A percentile compares a stretch with the other conserved stretches of the same genome.
Evolutionary conservation across 1,140 invertebrate species (phyloP).

Genomic region (Drosophila sucinea): DNA sequence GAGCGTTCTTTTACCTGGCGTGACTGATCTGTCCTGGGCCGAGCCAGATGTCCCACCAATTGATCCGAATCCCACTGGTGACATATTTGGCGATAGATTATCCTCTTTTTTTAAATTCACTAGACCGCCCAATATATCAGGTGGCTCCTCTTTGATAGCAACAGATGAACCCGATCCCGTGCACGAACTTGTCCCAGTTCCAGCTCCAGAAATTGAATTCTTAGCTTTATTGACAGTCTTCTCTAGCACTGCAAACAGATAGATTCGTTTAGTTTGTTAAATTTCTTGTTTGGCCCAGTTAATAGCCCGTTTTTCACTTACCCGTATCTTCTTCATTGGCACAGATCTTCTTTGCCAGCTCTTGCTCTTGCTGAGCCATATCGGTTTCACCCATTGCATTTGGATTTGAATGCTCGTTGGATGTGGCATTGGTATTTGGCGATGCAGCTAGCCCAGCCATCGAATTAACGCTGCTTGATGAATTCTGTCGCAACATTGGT

Average conservation of each 20-base stretch:
- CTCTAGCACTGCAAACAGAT: constrained; percentile 17
- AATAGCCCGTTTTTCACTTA: constrained; percentile 12
- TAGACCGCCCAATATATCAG: constrained; percentile 51
- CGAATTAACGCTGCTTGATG: constrained; percentile 40
- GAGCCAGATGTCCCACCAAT: constrained; percentile 44
- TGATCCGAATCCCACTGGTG: constrained; percentile 71
- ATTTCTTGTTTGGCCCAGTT: neutral
- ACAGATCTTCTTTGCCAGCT: constrained; percentile 43
- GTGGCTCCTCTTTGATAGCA: constrained; percentile 63
- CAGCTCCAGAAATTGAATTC: constrained; percentile 9
- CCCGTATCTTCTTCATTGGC: constrained; percentile 65
- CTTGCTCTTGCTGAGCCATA: constrained; percentile 36
- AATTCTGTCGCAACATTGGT: constrained; percentile 43
- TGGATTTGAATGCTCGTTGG: constrained; percentile 49
- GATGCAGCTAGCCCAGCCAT: constrained; percentile 27
- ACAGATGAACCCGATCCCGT: neutral
- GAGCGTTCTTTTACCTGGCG: constrained; percentile 39
- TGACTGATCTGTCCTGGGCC: constrained; percentile 33
- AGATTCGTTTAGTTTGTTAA: neutral
- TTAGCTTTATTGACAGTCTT: constrained; percentile 30
- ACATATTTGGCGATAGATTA: constrained; percentile 67
- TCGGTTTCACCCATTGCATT: constrained; percentile 44
- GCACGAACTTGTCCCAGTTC: constrained; percentile 10
- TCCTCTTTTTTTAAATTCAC: constrained; percentile 76
- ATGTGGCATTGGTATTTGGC: constrained; percentile 31